A percentile compares a stretch with the other conserved stretches of the same genome.
Evolutionary conservation across 2,797 vertebrate genomes (phyloP).

Genomic region (Uromys caudimaculatus): DNA sequence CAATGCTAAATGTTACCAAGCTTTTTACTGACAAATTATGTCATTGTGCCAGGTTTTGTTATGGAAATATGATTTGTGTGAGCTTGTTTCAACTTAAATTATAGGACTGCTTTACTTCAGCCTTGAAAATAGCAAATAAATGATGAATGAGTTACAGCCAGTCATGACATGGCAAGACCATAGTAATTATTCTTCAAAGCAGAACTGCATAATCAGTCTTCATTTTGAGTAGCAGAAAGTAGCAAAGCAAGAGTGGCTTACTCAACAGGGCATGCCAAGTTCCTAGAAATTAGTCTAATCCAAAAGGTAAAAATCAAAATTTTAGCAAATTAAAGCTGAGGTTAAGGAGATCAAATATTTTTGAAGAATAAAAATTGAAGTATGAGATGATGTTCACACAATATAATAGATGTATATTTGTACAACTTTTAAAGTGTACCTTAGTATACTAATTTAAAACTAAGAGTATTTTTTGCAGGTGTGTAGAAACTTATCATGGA

Average conservation of each 20-base stretch:
- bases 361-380: not conserved
- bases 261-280: not conserved
- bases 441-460: not conserved
- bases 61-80: slow-evolving; percentile 69
- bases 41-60: slow-evolving; percentile 59
- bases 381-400: not conserved
- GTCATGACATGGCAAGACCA: slow-evolving; percentile 56
- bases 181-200: slow-evolving; percentile 65
- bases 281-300: slow-evolving; percentile 29
- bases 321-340: slow-evolving; percentile 11
- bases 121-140: slow-evolving; percentile 67
- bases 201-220: slow-evolving; percentile 71
- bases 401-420: not conserved
- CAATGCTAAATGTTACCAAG: slow-evolving; percentile 47
- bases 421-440: not conserved
- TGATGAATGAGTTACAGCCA: slow-evolving; percentile 66
- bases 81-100: slow-evolving; percentile 68
- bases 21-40: slow-evolving; percentile 60
- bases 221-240: slow-evolving; percentile 58
- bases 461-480: not conserved
- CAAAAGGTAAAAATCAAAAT: slow-evolving; percentile 49
- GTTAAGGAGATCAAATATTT: not conserved
- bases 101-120: slow-evolving; percentile 61
- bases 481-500: not conserved
- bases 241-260: not conserved